phyloP scores from a whole-genome alignment of 2,888 invertebrate genomes.

The Aplocera efformata region DNA sequence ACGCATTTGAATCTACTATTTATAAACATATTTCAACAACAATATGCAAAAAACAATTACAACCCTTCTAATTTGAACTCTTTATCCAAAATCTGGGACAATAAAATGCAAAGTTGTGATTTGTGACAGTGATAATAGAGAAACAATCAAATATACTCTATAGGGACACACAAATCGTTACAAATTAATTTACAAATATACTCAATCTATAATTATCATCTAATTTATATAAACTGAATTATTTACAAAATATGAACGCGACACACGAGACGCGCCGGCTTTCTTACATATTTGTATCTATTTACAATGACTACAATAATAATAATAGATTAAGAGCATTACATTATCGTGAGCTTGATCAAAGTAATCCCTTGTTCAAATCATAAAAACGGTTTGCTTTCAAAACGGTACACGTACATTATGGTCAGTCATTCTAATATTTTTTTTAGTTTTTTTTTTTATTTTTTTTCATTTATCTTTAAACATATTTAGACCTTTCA shows the following conservation, averaged over 20 bases:
- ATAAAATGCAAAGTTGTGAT: slow-evolving; percentile 73
- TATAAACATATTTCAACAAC: slow-evolving; percentile 49
- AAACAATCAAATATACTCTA: slow-evolving; percentile 66
- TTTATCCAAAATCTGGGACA: slow-evolving; percentile 50
- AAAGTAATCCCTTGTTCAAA: slow-evolving; percentile 71
- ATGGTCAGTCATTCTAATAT: slow-evolving; percentile 42
- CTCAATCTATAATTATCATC: slow-evolving; percentile 69
- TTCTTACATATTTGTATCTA: slow-evolving; percentile 70
- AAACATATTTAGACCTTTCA: slow-evolving; percentile 32
- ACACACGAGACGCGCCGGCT: slow-evolving; percentile 57
- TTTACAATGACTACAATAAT: slow-evolving; percentile 77
- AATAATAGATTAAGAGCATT: slow-evolving; percentile 73
- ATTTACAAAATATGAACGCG: slow-evolving; percentile 75
- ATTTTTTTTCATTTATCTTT: slow-evolving; percentile 28
- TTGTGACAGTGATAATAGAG: slow-evolving; percentile 73
- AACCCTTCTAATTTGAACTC: slow-evolving; percentile 64
- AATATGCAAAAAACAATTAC: slow-evolving; percentile 62
- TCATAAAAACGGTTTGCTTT: slow-evolving; percentile 42
- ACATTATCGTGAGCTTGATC: slow-evolving; percentile 73
- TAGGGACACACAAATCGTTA: slow-evolving; percentile 72
- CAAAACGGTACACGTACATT: slow-evolving; percentile 37
- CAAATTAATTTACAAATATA: slow-evolving; percentile 76
- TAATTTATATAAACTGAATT: slow-evolving; percentile 69
- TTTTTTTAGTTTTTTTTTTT: slow-evolving; percentile 29
- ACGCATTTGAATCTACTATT: slow-evolving; percentile 53